These are phyloP conservation scores for Brachyistius frenatus DNA, from an alignment of 2,113 vertebrate genomes.

Conservation along the genomic window DNA sequence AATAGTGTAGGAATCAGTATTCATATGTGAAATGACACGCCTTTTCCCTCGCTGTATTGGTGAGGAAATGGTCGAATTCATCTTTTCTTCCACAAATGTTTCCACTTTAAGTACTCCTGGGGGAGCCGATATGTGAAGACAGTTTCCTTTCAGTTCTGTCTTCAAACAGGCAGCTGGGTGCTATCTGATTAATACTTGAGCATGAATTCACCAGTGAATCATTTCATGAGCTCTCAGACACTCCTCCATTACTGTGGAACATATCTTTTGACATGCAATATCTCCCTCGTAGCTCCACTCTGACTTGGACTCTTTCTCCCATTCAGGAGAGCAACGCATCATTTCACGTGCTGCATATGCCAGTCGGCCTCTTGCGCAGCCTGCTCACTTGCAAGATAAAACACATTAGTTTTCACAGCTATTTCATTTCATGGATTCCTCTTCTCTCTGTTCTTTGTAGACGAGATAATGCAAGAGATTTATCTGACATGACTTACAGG, in stretches of 20 bases:
- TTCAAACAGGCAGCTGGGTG: slow-evolving; percentile 59
- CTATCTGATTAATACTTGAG: slow-evolving; percentile 75
- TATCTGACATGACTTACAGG: slow-evolving; percentile 41
- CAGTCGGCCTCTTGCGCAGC: slow-evolving; percentile 23
- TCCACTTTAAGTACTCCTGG: slow-evolving; percentile 57
- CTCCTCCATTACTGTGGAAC: slow-evolving; percentile 69
- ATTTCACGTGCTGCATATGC: slow-evolving; percentile 54
- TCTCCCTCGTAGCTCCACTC: slow-evolving; percentile 57
- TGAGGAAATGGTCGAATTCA: slow-evolving; percentile 57
- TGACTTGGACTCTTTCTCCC: slow-evolving; percentile 47
- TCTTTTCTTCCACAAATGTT: slow-evolving; percentile 69
- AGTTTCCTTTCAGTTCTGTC: slow-evolving; percentile 60
- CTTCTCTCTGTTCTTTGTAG: slow-evolving; percentile 59
- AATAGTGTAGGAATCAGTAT: slow-evolving; percentile 50
- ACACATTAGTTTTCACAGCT: slow-evolving; percentile 66
- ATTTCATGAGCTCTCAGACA: slow-evolving; percentile 69
- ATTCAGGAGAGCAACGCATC: slow-evolving; percentile 59
- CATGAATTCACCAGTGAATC: slow-evolving; percentile 72
- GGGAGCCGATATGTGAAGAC: slow-evolving; percentile 63
- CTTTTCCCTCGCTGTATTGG: slow-evolving; percentile 33
- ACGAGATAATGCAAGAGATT: slow-evolving; percentile 40
- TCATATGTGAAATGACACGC: slow-evolving; percentile 42
- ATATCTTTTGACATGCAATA: slow-evolving; percentile 76
- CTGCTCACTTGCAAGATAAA: slow-evolving; percentile 66
- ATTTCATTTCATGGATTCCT: slow-evolving; percentile 68